Evolutionary conservation across 2,797 vertebrate species (phyloP).

Genomic region (Amphiprion clarkii): DNA sequence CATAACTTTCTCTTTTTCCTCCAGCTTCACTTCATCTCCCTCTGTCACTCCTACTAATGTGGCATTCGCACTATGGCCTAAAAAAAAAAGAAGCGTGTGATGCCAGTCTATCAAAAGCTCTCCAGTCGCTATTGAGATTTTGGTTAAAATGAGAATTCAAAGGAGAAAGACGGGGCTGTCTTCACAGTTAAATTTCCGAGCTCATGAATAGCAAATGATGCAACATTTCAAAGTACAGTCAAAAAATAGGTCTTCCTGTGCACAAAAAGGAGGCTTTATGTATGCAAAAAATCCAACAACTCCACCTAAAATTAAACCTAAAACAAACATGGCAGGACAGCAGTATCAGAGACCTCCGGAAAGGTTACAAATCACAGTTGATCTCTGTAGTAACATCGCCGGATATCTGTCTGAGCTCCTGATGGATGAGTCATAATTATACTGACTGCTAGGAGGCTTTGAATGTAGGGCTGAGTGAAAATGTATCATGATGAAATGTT

Average conservation of each 20-base stretch:
- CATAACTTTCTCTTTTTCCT: conserved; percentile 40
- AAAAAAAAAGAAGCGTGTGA: neutral
- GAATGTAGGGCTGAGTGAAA: no score
- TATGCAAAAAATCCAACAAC: neutral
- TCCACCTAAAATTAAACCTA: neutral
- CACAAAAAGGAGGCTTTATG: neutral
- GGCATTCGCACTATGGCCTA: conserved; percentile 9
- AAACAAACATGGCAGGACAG: neutral
- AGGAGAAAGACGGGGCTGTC: conserved; percentile 10
- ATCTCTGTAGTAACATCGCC: neutral
- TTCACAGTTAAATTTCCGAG: neutral
- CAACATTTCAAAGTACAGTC: conserved; percentile 7
- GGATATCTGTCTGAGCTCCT: neutral
- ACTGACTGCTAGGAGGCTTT: no score
- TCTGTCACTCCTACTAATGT: conserved; percentile 48
- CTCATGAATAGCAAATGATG: neutral
- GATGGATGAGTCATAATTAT: conserved; percentile 2
- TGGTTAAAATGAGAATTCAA: conserved; percentile 26
- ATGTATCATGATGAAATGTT: no score
- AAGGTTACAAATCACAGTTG: neutral
- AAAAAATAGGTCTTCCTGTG: neutral
- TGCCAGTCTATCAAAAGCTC: conserved; percentile 45
- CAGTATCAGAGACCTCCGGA: no score
- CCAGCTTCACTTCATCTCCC: conserved; percentile 57
- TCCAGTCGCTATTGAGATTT: conserved; percentile 23